Evolutionary conservation across 2,113 vertebrate genomes (phyloP).

Genomic region (Reinhardtius hippoglossoides): DNA sequence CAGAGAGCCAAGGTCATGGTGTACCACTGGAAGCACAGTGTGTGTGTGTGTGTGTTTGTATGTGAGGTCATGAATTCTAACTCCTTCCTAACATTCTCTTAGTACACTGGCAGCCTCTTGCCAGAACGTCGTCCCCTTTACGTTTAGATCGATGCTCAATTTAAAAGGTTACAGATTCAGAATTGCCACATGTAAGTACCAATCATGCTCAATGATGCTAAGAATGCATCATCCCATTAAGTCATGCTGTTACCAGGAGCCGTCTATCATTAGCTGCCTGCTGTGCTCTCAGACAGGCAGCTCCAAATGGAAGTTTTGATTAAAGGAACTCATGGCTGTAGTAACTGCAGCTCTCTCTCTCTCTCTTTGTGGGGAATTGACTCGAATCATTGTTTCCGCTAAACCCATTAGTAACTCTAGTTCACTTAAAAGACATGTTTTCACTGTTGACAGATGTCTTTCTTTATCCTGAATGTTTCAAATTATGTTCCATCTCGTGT

Average conservation of each 20-base stretch:
- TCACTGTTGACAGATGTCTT: slow-evolving; percentile 25
- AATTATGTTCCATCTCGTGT: neutral
- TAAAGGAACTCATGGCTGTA: slow-evolving; percentile 6
- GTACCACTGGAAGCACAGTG: neutral
- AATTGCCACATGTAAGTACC: neutral
- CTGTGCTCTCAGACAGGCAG: slow-evolving; percentile 8
- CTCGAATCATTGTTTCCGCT: slow-evolving; percentile 16
- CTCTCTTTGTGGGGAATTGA: neutral
- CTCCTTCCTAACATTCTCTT: too few species aligned
- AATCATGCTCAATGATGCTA: neutral
- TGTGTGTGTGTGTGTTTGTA: neutral
- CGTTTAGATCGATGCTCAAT: neutral
- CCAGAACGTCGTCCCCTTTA: neutral
- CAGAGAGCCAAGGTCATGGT: slow-evolving; percentile 28
- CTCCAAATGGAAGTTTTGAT: slow-evolving; percentile 16
- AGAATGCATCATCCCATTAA: slow-evolving; percentile 16
- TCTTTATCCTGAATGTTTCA: neutral
- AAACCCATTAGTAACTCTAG: slow-evolving; percentile 14
- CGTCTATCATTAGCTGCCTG: neutral
- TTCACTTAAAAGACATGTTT: slow-evolving; percentile 12
- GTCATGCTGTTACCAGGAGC: neutral
- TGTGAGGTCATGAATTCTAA: neutral
- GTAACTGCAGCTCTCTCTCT: neutral
- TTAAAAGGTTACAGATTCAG: neutral
- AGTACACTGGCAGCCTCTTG: neutral